A percentile compares a stretch with the other conserved stretches of the same genome.
These are phyloP conservation scores for Sebastolobus altivelis DNA, from an alignment of 2,797 vertebrate species.

Conservation along the genomic window DNA sequence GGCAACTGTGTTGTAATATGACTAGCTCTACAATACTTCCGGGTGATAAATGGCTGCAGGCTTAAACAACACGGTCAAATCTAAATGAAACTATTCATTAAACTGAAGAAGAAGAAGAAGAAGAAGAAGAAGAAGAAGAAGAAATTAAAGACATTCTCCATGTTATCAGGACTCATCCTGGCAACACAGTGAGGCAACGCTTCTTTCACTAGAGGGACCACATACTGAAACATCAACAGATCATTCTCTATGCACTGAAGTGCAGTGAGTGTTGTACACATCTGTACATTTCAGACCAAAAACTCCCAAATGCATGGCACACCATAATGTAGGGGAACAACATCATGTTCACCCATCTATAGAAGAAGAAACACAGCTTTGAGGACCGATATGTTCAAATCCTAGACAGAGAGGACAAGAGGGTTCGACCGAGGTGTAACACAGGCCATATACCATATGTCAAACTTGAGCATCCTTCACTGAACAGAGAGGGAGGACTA, in stretches of 20 bases:
- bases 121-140: too few species aligned
- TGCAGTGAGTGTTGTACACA: neutral
- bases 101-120: neutral
- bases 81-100: neutral
- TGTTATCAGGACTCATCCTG: neutral
- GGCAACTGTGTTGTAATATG: too few species aligned
- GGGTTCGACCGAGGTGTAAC: neutral
- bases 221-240: neutral
- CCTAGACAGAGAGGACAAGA: neutral
- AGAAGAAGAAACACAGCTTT: neutral
- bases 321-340: neutral
- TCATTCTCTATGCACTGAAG: neutral
- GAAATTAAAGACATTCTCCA: neutral
- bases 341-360: neutral
- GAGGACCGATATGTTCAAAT: neutral
- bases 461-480: too few species aligned
- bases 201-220: constrained; percentile 3
- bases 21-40: neutral
- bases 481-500: neutral
- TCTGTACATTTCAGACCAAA: neutral
- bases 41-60: neutral
- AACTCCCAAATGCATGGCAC: neutral
- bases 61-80: neutral
- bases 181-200: neutral
- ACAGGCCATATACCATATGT: neutral